phyloP scores from a whole-genome alignment of 2,797 vertebrate species.

The Glyptemys insculpta region DNA sequence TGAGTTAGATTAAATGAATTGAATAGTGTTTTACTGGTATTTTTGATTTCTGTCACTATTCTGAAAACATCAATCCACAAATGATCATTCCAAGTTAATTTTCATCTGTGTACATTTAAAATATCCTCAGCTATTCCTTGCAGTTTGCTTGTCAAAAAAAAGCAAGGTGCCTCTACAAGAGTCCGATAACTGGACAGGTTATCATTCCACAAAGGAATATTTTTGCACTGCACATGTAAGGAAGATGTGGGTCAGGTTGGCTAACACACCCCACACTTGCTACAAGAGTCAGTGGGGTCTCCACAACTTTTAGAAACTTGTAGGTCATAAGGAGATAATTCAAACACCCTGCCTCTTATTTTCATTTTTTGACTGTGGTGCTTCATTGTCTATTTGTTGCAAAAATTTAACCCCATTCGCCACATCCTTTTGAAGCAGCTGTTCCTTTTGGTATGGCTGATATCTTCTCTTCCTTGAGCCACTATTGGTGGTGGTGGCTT shows the following conservation, averaged over 20 bases:
- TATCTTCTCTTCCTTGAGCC: neutral
- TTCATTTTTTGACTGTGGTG: neutral
- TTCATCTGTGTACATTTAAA: slow-evolving; percentile 33
- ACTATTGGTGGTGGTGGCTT: neutral
- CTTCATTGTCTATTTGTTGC: slow-evolving; percentile 11
- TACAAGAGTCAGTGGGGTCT: neutral
- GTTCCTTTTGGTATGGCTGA: neutral
- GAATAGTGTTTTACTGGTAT: slow-evolving; percentile 33
- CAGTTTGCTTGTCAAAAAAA: slow-evolving; percentile 21
- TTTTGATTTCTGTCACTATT: slow-evolving; percentile 54
- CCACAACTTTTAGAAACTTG: neutral
- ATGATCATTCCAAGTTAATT: slow-evolving; percentile 30
- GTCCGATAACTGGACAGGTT: slow-evolving; percentile 14
- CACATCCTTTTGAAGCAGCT: neutral
- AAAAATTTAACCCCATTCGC: neutral
- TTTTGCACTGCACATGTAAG: neutral
- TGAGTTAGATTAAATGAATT: slow-evolving; percentile 33
- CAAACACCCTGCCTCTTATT: neutral
- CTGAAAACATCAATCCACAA: slow-evolving; percentile 42
- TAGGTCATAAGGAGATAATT: neutral
- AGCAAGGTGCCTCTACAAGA: neutral
- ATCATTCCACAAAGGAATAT: neutral
- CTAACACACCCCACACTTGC: neutral
- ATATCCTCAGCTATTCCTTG: slow-evolving; percentile 33
- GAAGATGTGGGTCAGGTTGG: neutral